A percentile compares a stretch with the other conserved stretches of the same genome.
Evolutionary conservation across 2,888 invertebrate genomes (phyloP).

Genomic region (Sclerodermus sp.): DNA sequence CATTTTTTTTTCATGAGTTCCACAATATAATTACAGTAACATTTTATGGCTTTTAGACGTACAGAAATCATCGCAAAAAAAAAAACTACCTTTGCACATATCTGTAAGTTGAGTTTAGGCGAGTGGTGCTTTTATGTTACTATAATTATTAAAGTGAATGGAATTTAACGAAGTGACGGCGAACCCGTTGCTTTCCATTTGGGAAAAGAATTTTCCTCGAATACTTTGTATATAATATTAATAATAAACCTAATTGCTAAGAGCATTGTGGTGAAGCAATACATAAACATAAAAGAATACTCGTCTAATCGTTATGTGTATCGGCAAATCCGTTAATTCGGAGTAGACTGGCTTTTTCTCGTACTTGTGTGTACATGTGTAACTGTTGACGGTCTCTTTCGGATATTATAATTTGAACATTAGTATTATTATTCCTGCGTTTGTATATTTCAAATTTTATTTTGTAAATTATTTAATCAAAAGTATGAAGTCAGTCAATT

Average conservation of each 20-base stretch:
- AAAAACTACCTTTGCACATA: no score
- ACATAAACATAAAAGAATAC: neutral
- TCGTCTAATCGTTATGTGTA: neutral
- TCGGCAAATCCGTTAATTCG: neutral
- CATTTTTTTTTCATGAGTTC: no score
- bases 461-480: conserved; percentile 39
- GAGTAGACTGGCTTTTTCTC: conserved; percentile 1
- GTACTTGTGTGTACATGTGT: conserved; percentile 12
- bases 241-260: no score
- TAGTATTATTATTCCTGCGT: conserved; percentile 35
- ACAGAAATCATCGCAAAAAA: no score
- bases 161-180: no score
- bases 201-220: no score
- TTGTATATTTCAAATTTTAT: conserved; percentile 23
- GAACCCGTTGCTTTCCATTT: no score
- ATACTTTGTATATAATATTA: no score
- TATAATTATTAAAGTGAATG: no score
- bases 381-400: conserved; percentile 23
- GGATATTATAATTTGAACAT: conserved; percentile 29
- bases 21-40: no score
- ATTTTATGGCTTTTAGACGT: no score
- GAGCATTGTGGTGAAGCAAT: neutral
- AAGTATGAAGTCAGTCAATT: conserved; percentile 17
- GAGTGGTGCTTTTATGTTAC: neutral
- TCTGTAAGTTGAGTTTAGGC: neutral